Evolutionary conservation across 2,888 invertebrate genomes (phyloP), one percentile per base, ranked within the genome.

Genomic region (Pseudococcus viburni): DNA sequence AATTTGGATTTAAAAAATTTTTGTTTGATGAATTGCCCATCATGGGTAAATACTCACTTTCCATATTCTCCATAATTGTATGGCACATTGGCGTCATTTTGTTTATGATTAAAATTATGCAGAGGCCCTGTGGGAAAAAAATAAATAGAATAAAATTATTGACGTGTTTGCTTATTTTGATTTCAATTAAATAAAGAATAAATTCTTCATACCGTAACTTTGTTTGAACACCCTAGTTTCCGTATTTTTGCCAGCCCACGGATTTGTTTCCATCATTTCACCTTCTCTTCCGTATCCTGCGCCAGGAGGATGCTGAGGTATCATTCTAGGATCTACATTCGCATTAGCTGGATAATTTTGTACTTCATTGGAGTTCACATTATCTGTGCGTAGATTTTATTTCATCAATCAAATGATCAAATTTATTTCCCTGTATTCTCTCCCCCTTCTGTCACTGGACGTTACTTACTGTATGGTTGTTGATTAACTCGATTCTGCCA

Each of bases 81-180:
- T 2, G 87, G 87, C 80, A 55, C 19, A 55, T 80, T 87, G n/a
- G 80, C 83, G n/a, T 48, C 80, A 48, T 83, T 59, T 55, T 87
- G 87, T 85, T 88, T 88, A n/a, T 48, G 85, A 51, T 88, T 88
- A 22, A 85, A 88, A 73, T 88, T 88, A 68, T 77, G 88, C 46
- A 85, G 73, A 42, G 88, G 88, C 55, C 77, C 88, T 88, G 85
- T 8, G 1, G 3, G 3, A 33, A 88, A 19, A 68, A n/a, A 68
- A 55, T n/a, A 9, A 46, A 3, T 39, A 39, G 42, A 8, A 39
- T 4, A 17, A 55, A 17, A 3, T 33, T 33, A 33, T 33, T 33
- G 26, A 3, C 3, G 26, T 33, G 26, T 33, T 33, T 33, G 26
- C 3, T 33, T 33, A 33, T 33, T 33, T 33, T 3, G 3, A 33